Evolutionary conservation across 2,888 invertebrate genomes (phyloP), one percentile per base, ranked within the genome.

Genomic region (Chaitophorus viminalis): DNA sequence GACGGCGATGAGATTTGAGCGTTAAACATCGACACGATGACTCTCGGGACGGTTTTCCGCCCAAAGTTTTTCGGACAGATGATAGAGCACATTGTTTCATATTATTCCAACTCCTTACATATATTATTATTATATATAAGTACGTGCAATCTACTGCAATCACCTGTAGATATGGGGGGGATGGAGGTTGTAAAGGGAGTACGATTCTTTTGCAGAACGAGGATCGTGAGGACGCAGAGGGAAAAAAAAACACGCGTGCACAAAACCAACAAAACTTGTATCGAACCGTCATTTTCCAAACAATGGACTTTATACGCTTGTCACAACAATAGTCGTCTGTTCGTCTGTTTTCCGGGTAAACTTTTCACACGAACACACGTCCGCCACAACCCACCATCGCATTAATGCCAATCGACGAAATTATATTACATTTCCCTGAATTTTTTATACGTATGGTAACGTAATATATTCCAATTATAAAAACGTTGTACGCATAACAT

Each of bases 261-360:
- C 68, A 70, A 70, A 72, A 74, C 54, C 54, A 11, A 83, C 75
- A 39, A 84, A 84, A 65, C 83, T 76, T 65, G 39, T 76, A 65
- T 76, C 54, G 82, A 74, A 74, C 74, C 75, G 39, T 76, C 60
- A 36, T 76, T 76, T 84, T 65, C 75, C 83, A 65, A 65, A 76
- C 65, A 76, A 74, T 29, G 36, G 36, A 74, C 74, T 82, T n/a
- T n/a, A n/a, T n/a, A 54, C 82, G n/a, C 52, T 54, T 60, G 60
- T 60, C 36, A 18, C 82, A 29, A 29, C 29, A 54, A 72, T 39
- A 54, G 54, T 3, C 25, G 6, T 54, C 8, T 4, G n/a, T 68
- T 29, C 21, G 60, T 33, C 1, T 81, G 46, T n/a, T 46, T 46
- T 9, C 46, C 14, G 39, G 29, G 3, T 25, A 70, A 70, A 70